Conservation (phyloP, 2,113 vertebrate genomes). For the Lichenostomus cassidix region DNA sequence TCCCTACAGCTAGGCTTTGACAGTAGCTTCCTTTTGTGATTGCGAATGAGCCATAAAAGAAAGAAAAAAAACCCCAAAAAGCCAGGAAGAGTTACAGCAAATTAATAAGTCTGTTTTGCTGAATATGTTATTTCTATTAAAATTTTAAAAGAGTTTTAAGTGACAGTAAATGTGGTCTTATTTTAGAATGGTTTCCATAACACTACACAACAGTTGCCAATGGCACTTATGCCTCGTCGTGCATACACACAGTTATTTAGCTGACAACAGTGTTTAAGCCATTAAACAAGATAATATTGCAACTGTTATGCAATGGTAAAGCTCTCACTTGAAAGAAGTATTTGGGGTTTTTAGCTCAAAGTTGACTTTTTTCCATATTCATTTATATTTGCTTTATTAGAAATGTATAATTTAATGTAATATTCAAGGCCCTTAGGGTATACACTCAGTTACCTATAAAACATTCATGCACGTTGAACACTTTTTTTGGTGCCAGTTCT, state of each 20-base stretch:
- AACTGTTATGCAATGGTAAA: background rate
- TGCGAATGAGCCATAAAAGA: background rate
- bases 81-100: background rate
- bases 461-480: constrained; percentile 56
- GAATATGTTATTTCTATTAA: constrained; percentile 62
- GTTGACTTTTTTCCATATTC: constrained; percentile 46
- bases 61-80: background rate
- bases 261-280: constrained; percentile 24
- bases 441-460: constrained; percentile 50
- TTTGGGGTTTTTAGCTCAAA: constrained; percentile 36
- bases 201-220: constrained; percentile 29
- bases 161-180: constrained; percentile 11
- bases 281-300: constrained; percentile 43
- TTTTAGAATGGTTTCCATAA: constrained; percentile 29
- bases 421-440: constrained; percentile 48
- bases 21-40: constrained; percentile 7
- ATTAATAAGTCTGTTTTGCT: constrained; percentile 48
- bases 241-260: constrained; percentile 1
- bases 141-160: constrained; percentile 36
- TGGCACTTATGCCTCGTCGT: background rate
- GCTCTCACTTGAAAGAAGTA: background rate
- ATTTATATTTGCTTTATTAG: constrained; percentile 71
- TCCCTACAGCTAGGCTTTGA: background rate
- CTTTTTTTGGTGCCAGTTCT: constrained; percentile 15
- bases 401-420: constrained; percentile 67